Percentiles rank a stretch among this genome's conserved stretches.
Conservation (phyloP, 1,140 invertebrate genomes). For the Drosophila carrolli region DNA sequence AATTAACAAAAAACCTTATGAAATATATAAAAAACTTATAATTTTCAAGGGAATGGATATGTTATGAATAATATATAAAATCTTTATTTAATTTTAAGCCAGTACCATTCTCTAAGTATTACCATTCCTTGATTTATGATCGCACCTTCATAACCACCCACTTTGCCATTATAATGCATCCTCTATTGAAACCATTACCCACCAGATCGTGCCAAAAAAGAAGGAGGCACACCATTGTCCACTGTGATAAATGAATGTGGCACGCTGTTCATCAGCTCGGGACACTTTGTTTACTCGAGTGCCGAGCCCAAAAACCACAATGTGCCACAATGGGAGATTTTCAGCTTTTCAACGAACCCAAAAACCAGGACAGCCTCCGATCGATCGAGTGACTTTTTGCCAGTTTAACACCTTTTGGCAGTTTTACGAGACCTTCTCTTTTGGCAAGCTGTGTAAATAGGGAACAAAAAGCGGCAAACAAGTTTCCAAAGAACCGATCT, state of each 20-base stretch:
- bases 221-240: slow-evolving; percentile 20
- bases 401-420: slow-evolving; percentile 82
- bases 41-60: too few species aligned
- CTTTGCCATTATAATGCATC: neutral
- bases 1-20: too few species aligned
- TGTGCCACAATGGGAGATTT: slow-evolving; percentile 55
- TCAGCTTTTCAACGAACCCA: slow-evolving; percentile 73
- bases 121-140: neutral
- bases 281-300: slow-evolving; percentile 73
- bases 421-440: slow-evolving; percentile 32
- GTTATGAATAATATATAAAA: too few species aligned
- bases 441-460: slow-evolving; percentile 77
- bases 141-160: slow-evolving; percentile 13
- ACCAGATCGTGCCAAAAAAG: slow-evolving; percentile 63
- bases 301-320: slow-evolving; percentile 41
- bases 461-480: slow-evolving; percentile 61
- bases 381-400: slow-evolving; percentile 71
- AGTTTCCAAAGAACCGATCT: slow-evolving; percentile 56
- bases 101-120: neutral
- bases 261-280: slow-evolving; percentile 26
- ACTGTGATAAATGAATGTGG: slow-evolving; percentile 63
- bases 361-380: slow-evolving; percentile 15
- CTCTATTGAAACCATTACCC: slow-evolving; percentile 6
- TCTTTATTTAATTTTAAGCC: too few species aligned
- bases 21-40: too few species aligned